phyloP scores from a whole-genome alignment of 2,888 invertebrate genomes.

The Laothoe populi region DNA sequence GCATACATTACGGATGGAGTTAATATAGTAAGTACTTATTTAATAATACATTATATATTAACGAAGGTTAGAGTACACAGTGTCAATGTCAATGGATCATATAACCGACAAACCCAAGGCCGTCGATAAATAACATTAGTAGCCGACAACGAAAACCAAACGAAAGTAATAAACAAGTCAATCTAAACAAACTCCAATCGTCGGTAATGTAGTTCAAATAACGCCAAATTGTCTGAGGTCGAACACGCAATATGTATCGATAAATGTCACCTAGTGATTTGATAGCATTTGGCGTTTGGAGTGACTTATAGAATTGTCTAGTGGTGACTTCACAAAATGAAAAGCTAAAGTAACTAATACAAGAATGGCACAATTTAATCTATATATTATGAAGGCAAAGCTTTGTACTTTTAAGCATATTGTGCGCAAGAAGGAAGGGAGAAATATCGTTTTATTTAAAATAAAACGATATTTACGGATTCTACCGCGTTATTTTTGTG shows the following conservation, averaged over 20 bases:
- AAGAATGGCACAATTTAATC: too few species aligned
- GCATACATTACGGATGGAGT: too few species aligned
- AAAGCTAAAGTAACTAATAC: too few species aligned
- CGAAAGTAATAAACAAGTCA: slow-evolving; percentile 21
- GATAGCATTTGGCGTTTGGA: background rate
- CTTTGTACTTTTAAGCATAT: too few species aligned
- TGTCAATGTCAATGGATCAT: background rate
- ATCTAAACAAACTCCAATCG: slow-evolving; percentile 8
- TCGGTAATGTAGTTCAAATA: slow-evolving; percentile 15
- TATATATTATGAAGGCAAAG: too few species aligned
- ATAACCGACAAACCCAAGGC: background rate
- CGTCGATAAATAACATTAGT: slow-evolving; percentile 16
- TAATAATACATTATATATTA: background rate
- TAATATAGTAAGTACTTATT: background rate
- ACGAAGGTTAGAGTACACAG: too few species aligned
- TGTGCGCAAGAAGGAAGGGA: too few species aligned
- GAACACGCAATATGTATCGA: background rate
- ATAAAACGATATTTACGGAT: too few species aligned
- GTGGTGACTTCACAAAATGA: background rate
- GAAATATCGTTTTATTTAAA: too few species aligned
- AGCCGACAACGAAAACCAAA: slow-evolving; percentile 12
- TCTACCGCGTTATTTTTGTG: too few species aligned
- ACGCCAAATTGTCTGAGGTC: background rate
- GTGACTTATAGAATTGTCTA: too few species aligned
- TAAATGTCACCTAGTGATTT: background rate